These are phyloP conservation scores for Eupeodes corollae DNA, from an alignment of 1,140 invertebrate species.

Conservation along the genomic window DNA sequence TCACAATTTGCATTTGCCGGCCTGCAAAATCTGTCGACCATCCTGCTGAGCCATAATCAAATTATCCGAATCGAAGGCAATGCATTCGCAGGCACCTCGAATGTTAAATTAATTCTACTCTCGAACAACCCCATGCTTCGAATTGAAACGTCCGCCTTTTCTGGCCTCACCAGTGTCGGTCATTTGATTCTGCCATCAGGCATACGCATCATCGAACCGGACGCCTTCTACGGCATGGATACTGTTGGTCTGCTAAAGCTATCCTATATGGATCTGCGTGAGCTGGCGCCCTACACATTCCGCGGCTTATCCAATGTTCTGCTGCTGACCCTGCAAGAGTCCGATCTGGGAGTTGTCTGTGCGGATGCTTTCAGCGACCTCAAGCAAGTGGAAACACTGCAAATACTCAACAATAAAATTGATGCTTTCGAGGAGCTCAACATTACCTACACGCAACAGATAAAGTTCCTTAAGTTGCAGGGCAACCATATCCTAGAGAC, in stretches of 20 bases:
- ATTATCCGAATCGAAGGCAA: slow-evolving; percentile 65
- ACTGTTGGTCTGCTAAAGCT: slow-evolving; percentile 63
- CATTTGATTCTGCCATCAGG: slow-evolving; percentile 64
- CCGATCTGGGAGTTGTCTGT: slow-evolving; percentile 61
- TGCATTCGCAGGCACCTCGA: slow-evolving; percentile 71
- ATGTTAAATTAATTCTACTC: slow-evolving; percentile 60
- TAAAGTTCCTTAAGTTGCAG: slow-evolving; percentile 56
- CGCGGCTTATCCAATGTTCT: slow-evolving; percentile 62
- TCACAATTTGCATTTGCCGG: slow-evolving; percentile 70
- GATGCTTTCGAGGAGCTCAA: slow-evolving; percentile 63
- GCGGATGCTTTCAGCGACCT: slow-evolving; percentile 61
- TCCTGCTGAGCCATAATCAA: slow-evolving; percentile 64
- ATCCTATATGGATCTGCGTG: slow-evolving; percentile 67
- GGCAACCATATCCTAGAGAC: slow-evolving; percentile 72
- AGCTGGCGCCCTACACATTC: slow-evolving; percentile 58
- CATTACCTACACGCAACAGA: slow-evolving; percentile 52
- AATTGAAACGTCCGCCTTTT: slow-evolving; percentile 64
- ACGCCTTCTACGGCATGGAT: slow-evolving; percentile 69
- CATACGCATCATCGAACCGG: slow-evolving; percentile 58
- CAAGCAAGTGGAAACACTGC: slow-evolving; percentile 52
- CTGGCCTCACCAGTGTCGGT: slow-evolving; percentile 65
- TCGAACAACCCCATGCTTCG: slow-evolving; percentile 64
- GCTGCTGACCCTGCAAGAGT: slow-evolving; percentile 61
- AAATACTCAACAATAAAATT: slow-evolving; percentile 72
- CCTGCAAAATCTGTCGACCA: slow-evolving; percentile 63